These are phyloP conservation scores for Xestia ashworthii DNA, from an alignment of 2,888 invertebrate species.

Conservation along the genomic window DNA sequence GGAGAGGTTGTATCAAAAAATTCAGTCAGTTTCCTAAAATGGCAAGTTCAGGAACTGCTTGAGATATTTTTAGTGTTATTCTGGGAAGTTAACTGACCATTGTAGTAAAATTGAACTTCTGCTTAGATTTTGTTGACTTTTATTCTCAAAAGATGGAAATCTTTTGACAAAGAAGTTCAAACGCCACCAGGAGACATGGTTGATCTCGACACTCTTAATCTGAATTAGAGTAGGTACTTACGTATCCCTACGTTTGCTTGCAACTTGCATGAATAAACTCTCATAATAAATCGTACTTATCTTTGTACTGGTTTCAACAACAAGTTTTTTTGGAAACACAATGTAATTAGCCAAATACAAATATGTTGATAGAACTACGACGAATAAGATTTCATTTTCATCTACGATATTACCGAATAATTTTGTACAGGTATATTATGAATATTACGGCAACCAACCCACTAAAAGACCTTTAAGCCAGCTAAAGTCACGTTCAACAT, in stretches of 20 bases:
- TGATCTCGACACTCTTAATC: background rate
- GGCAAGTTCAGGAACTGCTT: background rate
- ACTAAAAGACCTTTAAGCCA: slow-evolving; percentile 20
- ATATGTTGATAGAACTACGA: background rate
- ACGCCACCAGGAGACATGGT: background rate
- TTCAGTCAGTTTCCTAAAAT: background rate
- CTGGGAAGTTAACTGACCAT: background rate
- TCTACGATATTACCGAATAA: background rate
- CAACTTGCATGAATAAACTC: too few species aligned
- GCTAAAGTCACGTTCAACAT: slow-evolving; percentile 36
- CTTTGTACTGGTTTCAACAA: background rate
- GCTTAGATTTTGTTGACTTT: background rate
- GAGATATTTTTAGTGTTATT: background rate
- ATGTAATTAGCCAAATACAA: too few species aligned
- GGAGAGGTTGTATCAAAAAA: background rate
- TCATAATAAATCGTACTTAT: background rate
- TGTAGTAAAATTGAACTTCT: background rate
- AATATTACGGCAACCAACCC: slow-evolving; percentile 1
- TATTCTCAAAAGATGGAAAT: background rate
- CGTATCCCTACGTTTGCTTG: background rate
- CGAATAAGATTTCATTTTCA: background rate
- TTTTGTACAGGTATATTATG: background rate
- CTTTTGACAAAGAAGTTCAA: background rate
- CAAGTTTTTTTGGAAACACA: too few species aligned
- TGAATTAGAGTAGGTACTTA: background rate